These are phyloP conservation scores for Geophilus truncorum DNA, from an alignment of 2,888 invertebrate genomes.

Conservation along the genomic window DNA sequence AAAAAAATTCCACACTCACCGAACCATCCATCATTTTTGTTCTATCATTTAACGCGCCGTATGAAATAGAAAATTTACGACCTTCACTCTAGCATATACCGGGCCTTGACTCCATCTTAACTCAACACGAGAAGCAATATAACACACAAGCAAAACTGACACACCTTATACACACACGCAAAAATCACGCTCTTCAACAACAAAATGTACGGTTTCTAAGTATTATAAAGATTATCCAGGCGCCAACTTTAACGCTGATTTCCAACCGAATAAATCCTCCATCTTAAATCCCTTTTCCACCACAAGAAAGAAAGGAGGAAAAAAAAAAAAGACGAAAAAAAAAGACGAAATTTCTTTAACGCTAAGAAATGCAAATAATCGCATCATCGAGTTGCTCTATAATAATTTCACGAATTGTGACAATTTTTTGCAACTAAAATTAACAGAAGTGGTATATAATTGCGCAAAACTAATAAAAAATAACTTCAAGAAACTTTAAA, in stretches of 20 bases:
- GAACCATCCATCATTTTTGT: slow-evolving; percentile 10
- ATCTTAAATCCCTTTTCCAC: neutral
- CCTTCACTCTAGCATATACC: neutral
- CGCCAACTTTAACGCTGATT: slow-evolving; percentile 1
- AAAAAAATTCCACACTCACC: neutral
- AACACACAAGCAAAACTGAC: neutral
- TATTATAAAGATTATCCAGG: slow-evolving; percentile 1
- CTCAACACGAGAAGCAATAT: slow-evolving; percentile 11
- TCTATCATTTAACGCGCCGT: slow-evolving; percentile 7
- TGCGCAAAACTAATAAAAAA: no score
- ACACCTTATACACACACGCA: slow-evolving; percentile 18
- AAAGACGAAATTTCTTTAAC: no score
- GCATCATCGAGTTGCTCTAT: no score
- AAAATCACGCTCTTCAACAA: neutral
- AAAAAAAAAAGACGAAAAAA: neutral
- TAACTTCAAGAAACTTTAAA: no score
- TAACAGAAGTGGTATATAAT: no score
- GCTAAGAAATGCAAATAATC: no score
- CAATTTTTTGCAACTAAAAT: no score
- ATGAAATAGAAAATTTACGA: neutral
- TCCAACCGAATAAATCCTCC: neutral
- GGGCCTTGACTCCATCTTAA: neutral
- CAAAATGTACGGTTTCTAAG: neutral
- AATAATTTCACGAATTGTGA: no score
- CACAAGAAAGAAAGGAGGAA: no score